Conservation (phyloP, 2,113 vertebrate species). For the Rostratula benghalensis region DNA sequence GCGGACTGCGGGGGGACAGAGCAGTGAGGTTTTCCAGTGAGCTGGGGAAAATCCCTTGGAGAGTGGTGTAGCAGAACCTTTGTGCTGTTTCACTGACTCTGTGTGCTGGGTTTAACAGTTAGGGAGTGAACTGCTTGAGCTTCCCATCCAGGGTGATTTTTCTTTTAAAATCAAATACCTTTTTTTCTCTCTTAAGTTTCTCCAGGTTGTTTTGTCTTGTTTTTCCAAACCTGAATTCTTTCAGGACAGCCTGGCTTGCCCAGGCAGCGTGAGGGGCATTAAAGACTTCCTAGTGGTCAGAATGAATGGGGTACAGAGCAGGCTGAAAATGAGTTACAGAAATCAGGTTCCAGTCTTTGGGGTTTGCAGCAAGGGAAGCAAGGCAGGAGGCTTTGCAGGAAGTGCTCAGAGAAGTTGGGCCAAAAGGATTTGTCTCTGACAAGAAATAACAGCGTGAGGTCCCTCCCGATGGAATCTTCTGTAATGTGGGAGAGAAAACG, state of each 20-base stretch:
- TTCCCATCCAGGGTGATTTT: neutral
- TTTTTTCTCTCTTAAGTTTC: neutral
- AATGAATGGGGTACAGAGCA: neutral
- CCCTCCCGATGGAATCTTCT: neutral
- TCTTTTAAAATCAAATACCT: neutral
- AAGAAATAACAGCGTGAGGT: neutral
- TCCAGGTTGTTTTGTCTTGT: too few species aligned
- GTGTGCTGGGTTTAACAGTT: neutral
- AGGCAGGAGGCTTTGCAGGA: neutral
- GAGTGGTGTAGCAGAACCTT: neutral
- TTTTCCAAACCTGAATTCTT: neutral
- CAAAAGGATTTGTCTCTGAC: neutral
- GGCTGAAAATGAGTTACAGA: neutral
- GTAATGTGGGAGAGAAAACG: neutral
- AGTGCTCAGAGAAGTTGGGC: neutral
- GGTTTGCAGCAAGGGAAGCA: neutral
- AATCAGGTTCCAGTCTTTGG: neutral
- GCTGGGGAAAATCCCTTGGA: neutral
- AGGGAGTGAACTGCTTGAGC: neutral
- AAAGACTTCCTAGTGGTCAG: neutral
- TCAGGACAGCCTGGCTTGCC: neutral
- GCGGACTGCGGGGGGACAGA: neutral
- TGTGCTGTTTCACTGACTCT: neutral
- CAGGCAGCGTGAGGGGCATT: neutral
- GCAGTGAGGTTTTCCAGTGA: neutral